Evolutionary conservation across 2,888 invertebrate genomes (phyloP).

Genomic region (Epistrophe eligans): DNA sequence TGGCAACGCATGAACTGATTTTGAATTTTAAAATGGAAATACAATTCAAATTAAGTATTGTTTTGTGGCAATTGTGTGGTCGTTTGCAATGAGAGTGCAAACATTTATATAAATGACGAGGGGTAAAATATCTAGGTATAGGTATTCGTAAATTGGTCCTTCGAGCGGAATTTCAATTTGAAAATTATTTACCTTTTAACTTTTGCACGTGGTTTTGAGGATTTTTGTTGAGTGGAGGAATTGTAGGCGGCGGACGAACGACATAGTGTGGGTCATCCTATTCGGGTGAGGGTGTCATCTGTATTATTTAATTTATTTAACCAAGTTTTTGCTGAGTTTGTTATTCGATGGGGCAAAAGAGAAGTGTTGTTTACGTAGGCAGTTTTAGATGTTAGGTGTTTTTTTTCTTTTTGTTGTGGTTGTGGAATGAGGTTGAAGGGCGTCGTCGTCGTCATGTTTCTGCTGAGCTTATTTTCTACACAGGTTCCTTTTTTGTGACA

Average conservation of each 20-base stretch:
- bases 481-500: background rate
- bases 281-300: conserved; percentile 8
- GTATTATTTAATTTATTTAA: conserved; percentile 27
- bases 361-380: conserved; percentile 5
- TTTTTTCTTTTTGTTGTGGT: background rate
- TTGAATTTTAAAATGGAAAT: conserved; percentile 51
- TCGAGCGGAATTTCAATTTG: conserved; percentile 50
- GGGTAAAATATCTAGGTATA: too few species aligned
- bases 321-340: conserved; percentile 14
- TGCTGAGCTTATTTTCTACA: background rate
- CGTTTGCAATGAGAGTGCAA: conserved; percentile 26
- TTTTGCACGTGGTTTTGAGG: conserved; percentile 34
- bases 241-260: too few species aligned
- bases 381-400: conserved; percentile 8
- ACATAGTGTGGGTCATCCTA: background rate
- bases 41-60: conserved; percentile 60
- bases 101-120: background rate
- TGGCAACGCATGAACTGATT: conserved; percentile 37
- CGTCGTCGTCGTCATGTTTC: background rate
- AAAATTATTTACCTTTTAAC: conserved; percentile 48
- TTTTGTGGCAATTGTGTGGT: conserved; percentile 50
- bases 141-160: conserved; percentile 31
- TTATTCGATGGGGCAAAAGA: background rate
- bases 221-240: conserved; percentile 1
- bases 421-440: background rate